phyloP scores from a whole-genome alignment of 2,113 vertebrate genomes.

The Dissostichus mawsoni region DNA sequence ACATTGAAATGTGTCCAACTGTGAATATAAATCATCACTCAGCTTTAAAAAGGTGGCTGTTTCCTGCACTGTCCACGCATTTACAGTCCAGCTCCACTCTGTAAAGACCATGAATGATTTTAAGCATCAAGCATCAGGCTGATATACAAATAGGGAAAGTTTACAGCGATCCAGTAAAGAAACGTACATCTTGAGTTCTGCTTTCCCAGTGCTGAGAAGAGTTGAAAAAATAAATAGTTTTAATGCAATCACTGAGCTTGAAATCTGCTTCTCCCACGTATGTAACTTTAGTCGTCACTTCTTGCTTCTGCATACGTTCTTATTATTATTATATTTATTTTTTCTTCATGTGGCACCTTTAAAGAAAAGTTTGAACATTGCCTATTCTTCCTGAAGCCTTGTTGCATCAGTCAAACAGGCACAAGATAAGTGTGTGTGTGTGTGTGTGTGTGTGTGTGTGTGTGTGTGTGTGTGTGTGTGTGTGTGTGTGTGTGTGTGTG shows the following conservation, averaged over 20 bases:
- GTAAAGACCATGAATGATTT: background rate
- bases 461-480: too few relatives aligned
- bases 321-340: background rate
- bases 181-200: background rate
- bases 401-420: conserved; percentile 42
- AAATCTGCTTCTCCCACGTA: background rate
- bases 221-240: background rate
- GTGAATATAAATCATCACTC: background rate
- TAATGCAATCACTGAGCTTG: background rate
- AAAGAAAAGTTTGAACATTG: conserved; percentile 17
- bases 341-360: background rate
- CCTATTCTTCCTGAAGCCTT: conserved; percentile 4
- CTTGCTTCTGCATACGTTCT: background rate
- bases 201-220: background rate
- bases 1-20: background rate
- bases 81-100: background rate
- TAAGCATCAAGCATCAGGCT: background rate
- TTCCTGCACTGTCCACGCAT: background rate
- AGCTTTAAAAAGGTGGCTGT: background rate
- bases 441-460: conserved; percentile 1
- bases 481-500: too few relatives aligned
- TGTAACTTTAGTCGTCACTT: background rate
- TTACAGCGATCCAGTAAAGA: background rate
- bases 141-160: background rate
- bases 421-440: conserved; percentile 13